These are phyloP conservation scores for Aldrovandia affinis DNA, from an alignment of 2,797 vertebrate genomes.

Conservation along the genomic window DNA sequence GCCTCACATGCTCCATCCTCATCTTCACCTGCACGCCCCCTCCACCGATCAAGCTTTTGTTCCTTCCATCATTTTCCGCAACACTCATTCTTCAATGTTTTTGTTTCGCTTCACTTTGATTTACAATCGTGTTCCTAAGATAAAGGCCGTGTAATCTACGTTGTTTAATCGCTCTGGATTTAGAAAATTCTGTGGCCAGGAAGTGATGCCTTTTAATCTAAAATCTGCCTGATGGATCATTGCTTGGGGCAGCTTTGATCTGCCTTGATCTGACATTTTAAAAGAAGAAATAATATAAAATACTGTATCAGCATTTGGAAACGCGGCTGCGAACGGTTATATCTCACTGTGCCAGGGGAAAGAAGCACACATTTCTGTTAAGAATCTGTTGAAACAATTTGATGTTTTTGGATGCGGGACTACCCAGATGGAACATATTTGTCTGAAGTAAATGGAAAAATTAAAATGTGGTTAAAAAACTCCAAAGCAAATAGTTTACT, in stretches of 20 bases:
- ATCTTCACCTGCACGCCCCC: neutral
- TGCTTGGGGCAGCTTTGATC: neutral
- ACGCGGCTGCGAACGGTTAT: slow-evolving; percentile 6
- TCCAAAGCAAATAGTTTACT: neutral
- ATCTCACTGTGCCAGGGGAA: neutral
- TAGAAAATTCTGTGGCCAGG: neutral
- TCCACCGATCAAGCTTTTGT: neutral
- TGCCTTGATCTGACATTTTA: neutral
- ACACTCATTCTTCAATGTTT: neutral
- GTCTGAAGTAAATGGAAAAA: slow-evolving; percentile 1
- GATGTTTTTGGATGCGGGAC: slow-evolving; percentile 5
- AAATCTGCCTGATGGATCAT: neutral
- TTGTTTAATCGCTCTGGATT: neutral
- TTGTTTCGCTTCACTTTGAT: neutral
- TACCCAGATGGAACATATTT: neutral
- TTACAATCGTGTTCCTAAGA: neutral
- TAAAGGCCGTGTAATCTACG: neutral
- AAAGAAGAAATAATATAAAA: neutral
- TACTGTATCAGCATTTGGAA: slow-evolving; percentile 11
- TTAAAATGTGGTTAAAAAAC: neutral
- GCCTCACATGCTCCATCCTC: neutral
- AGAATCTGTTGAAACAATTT: slow-evolving; percentile 15
- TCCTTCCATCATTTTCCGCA: neutral
- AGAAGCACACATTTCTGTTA: slow-evolving; percentile 8
- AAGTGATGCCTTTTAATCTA: neutral